Base-by-base conservation (phyloP, 2,888 invertebrate species). In the Ornithoptera alexandrae region DNA sequence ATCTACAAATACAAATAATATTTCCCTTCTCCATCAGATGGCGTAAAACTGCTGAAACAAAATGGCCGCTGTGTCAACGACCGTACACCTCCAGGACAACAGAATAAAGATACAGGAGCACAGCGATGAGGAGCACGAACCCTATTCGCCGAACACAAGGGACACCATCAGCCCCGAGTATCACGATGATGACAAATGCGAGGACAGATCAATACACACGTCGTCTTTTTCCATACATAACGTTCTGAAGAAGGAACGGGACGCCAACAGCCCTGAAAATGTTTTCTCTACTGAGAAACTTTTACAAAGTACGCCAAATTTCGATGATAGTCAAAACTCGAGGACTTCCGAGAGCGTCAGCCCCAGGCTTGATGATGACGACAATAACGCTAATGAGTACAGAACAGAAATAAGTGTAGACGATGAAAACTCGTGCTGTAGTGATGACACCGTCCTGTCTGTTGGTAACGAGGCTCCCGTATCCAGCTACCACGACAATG, bases 361-460 rank as follows among this genome's bases (percentile, higher is more conserved):
- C 72, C 88, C 87, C 3, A 79, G 81, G 53, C 74, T 89, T 5
- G 89, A 89, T 18, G 89, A 90, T 30, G 88, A 88, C 10, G 86
- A 85, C 39, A 86, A 83, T 17, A 84, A 81, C 4, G 78, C 76
- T 0, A 79, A 76, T 20, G 78, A 80, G 74, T 78, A 78, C 8
- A 79, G 91, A 77, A 85, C 88, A 18, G 91, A 91, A 73, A 90
- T 92, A 50, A 92, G 93, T 71, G 88, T 93, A 18, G 93, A 91
- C 70, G 94, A 94, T 22, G 70, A 70, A 46, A 93, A 94, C 73
- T 96, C 95, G 71, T 95, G 95, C 74, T 95, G 95, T 76, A 95
- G 95, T 77, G 96, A 96, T 78, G 96, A 96, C 79, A 97, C 97
- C 60, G 97, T 96, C 5, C 82, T 97, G 50, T 97, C 96, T 76